Base-by-base conservation (phyloP, 2,888 invertebrate species). In the Abscondita cerata region DNA sequence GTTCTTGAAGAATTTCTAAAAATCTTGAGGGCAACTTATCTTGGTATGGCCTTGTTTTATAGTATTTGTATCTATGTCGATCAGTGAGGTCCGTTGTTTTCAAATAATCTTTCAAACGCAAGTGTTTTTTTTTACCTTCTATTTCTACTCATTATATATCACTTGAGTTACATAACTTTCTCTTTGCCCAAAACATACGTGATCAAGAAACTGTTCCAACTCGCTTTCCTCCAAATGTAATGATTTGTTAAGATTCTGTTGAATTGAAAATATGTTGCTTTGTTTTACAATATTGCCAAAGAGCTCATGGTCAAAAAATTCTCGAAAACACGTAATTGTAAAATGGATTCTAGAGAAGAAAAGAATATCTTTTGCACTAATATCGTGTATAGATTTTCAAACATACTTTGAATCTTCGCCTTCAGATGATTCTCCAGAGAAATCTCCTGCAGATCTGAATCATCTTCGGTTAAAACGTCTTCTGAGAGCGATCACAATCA, bases 1-100 rank as follows among this genome's bases (percentile, higher is more conserved):
- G 51, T 51, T 51, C 33, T 33, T 51, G 51, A 3, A 34, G 33
- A 33, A 51, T 51, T 12, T 51, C 34, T 31, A 12, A 33, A 51
- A 51, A 51, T 12, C 33, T 51, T 11, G 11, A 34, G n/a, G 1
- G 34, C 34, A 51, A 34, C 12, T 51, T 20, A 51, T 51, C 15
- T 2, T 3, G 12, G 9, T 25, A 51, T n/a, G 51, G 51, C 33
- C 34, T 51, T 12, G 33, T 33, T 33, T 51, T 51, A 34, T 51
- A 51, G 31, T 33, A 34, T 16, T 13, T 51, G 33, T 51, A 33
- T 51, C 34, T 12, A 13, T 51, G n/a, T 12, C 9, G 34, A 44
- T n/a, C 15, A 44, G n/a, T 15, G 9, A 1, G 15, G 2, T 15
- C 15, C 13, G 44, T 8, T n/a, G 11, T 15, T 5, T 34, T 11